Percentiles rank a stretch among this genome's conserved stretches.
These are phyloP conservation scores for Eupeodes luniger DNA, from an alignment of 2,888 invertebrate species.

Conservation along the genomic window DNA sequence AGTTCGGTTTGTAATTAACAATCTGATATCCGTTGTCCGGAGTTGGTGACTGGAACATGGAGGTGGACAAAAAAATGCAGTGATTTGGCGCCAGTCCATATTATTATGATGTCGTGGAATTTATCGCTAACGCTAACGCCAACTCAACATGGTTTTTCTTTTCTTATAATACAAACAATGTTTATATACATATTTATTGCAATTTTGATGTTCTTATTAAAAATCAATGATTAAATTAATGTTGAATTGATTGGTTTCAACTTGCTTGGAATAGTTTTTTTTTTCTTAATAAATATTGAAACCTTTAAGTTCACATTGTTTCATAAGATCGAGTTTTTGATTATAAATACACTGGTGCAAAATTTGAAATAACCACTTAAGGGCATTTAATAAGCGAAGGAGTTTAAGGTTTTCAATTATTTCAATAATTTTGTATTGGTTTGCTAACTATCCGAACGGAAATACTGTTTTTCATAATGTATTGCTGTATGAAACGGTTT, in stretches of 20 bases:
- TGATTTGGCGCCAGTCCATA: conserved; percentile 69
- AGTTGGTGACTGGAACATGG: conserved; percentile 25
- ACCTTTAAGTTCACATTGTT: too few relatives aligned
- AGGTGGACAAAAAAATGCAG: conserved; percentile 64
- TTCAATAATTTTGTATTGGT: too few relatives aligned
- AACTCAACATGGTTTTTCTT: background rate
- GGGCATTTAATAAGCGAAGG: too few relatives aligned
- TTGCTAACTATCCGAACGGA: too few relatives aligned
- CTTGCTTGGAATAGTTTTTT: background rate
- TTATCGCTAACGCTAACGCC: conserved; percentile 62
- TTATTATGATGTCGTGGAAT: conserved; percentile 70
- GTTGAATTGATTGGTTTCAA: background rate
- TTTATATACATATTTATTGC: background rate
- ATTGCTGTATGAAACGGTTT: too few relatives aligned
- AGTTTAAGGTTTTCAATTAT: too few relatives aligned
- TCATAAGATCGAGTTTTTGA: too few relatives aligned
- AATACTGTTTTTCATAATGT: too few relatives aligned
- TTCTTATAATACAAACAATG: background rate
- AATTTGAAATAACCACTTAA: too few relatives aligned
- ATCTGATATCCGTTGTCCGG: conserved; percentile 41
- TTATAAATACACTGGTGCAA: too few relatives aligned
- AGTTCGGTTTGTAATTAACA: conserved; percentile 65
- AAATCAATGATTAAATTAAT: conserved; percentile 1
- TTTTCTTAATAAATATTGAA: too few relatives aligned
- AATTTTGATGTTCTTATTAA: conserved; percentile 8